phyloP scores from a whole-genome alignment of 1,140 invertebrate genomes.

The Neotoxoptera formosana region DNA sequence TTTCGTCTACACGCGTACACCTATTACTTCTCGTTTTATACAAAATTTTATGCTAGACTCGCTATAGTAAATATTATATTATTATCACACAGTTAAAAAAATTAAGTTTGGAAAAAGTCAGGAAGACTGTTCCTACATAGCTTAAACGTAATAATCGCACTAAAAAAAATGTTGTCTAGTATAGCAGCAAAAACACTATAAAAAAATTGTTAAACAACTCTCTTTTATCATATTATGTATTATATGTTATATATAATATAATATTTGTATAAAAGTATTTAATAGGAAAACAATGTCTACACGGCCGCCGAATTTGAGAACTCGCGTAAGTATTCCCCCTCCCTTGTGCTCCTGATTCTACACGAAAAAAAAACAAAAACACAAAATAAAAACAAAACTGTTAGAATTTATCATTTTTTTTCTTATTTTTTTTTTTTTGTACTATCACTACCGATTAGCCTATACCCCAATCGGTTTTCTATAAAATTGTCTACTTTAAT shows the following conservation, averaged over 20 bases:
- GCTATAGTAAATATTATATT: slow-evolving; percentile 45
- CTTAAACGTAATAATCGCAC: slow-evolving; percentile 31
- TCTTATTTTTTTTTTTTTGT: slow-evolving; percentile 41
- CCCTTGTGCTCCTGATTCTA: slow-evolving; percentile 48
- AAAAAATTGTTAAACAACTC: slow-evolving; percentile 28
- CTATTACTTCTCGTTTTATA: slow-evolving; percentile 5
- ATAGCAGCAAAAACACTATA: slow-evolving; percentile 38
- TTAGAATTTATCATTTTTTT: slow-evolving; percentile 27
- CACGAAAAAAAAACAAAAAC: neutral
- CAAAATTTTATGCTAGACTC: slow-evolving; percentile 32
- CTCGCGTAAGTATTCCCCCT: slow-evolving; percentile 27
- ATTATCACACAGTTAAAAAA: slow-evolving; percentile 49
- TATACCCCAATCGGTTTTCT: slow-evolving; percentile 41
- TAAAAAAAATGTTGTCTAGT: neutral
- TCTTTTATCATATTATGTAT: neutral
- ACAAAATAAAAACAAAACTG: slow-evolving; percentile 15
- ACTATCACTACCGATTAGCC: slow-evolving; percentile 52
- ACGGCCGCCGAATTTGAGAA: neutral
- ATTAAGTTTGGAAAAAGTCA: slow-evolving; percentile 46
- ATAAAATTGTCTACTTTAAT: slow-evolving; percentile 49
- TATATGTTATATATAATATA: neutral
- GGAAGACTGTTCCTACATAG: slow-evolving; percentile 47
- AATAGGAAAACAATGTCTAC: slow-evolving; percentile 33
- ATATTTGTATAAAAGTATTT: slow-evolving; percentile 6
- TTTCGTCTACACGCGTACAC: neutral